Conservation (phyloP, 2,797 vertebrate genomes). For the Hipposideros larvatus region DNA sequence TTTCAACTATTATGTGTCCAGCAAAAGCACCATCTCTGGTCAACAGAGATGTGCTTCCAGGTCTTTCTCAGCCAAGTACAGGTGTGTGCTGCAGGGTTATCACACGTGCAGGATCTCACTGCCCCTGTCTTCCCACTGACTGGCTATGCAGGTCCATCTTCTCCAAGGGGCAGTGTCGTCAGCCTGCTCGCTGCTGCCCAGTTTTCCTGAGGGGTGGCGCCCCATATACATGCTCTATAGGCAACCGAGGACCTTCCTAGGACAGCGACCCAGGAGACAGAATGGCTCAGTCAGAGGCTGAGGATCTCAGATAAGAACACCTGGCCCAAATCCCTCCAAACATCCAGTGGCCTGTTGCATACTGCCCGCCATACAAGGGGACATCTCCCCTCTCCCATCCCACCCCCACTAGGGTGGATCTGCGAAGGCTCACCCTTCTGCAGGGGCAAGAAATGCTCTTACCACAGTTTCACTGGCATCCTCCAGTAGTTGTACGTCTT, state of each 20-base stretch:
- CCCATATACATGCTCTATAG: neutral
- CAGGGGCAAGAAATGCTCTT: neutral
- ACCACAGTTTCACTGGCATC: neutral
- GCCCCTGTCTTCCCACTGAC: neutral
- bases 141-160: neutral
- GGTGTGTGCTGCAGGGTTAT: neutral
- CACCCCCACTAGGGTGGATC: neutral
- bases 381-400: too few relatives aligned
- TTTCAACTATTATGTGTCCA: neutral
- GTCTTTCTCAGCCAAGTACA: neutral
- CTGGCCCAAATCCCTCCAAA: neutral
- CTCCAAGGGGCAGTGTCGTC: accelerated
- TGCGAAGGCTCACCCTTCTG: neutral
- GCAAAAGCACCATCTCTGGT: neutral
- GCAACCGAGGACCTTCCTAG: neutral
- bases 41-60: neutral
- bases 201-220: neutral
- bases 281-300: neutral
- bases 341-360: neutral
- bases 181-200: too few relatives aligned
- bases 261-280: neutral
- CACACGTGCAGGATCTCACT: neutral
- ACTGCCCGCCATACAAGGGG: neutral
- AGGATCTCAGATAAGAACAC: neutral
- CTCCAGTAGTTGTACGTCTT: neutral